These are phyloP conservation scores for Tursiops truncatus DNA, from an alignment of 2,113 vertebrate genomes.

Conservation along the genomic window DNA sequence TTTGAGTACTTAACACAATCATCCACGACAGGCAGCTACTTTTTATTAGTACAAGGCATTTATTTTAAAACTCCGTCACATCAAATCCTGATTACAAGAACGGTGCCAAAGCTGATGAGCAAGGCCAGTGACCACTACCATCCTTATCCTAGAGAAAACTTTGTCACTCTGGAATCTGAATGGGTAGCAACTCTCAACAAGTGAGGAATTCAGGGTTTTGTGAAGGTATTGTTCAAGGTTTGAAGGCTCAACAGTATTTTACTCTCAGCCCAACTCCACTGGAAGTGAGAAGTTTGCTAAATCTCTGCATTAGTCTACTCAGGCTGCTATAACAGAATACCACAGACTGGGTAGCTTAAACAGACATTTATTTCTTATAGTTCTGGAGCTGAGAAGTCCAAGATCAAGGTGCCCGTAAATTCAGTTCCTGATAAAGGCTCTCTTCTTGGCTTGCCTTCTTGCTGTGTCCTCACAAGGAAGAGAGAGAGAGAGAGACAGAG, in stretches of 20 bases:
- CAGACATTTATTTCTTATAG: neutral
- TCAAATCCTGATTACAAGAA: slow-evolving; percentile 28
- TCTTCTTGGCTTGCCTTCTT: neutral
- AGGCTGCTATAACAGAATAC: neutral
- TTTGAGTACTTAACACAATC: neutral
- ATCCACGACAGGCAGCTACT: neutral
- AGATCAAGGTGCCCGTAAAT: neutral
- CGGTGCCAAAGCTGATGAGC: neutral
- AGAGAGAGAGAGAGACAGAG: neutral
- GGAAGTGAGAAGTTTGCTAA: neutral
- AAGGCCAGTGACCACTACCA: neutral
- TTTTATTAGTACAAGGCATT: neutral
- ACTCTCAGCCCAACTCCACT: neutral
- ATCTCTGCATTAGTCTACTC: neutral
- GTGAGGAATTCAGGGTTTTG: neutral
- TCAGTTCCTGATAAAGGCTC: neutral
- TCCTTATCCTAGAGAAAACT: neutral
- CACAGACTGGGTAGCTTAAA: neutral
- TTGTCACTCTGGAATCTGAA: neutral
- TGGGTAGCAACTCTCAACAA: neutral
- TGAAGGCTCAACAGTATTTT: neutral
- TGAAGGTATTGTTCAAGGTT: slow-evolving; percentile 21
- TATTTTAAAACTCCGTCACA: neutral
- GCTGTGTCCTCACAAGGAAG: neutral
- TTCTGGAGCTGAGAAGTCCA: neutral